Evolutionary conservation across 1,140 invertebrate species (phyloP).

Genomic region (Macrobrachium nipponense): DNA sequence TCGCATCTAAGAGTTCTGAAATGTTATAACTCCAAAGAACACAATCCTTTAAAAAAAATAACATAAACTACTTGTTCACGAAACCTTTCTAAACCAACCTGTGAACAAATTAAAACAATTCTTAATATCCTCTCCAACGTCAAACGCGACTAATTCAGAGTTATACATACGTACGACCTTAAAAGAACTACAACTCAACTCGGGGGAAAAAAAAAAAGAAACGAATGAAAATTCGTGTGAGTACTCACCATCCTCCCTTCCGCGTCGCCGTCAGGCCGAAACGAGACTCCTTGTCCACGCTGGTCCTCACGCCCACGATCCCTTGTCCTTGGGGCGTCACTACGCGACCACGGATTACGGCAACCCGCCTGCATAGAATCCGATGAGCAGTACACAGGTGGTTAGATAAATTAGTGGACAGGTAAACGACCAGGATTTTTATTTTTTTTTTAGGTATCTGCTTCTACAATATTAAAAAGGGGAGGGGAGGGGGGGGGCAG

Average conservation of each 20-base stretch:
- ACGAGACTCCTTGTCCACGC: constrained; percentile 90
- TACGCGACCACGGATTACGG: constrained; percentile 97
- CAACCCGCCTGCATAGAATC: constrained; percentile 84
- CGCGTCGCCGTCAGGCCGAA: constrained; percentile 96
- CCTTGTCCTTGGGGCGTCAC: constrained; percentile 92
- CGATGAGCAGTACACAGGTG: background rate
- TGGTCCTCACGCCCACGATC: constrained; percentile 96
- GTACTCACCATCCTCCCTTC: constrained; percentile 92
- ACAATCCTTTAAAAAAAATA: background rate
- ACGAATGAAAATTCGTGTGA: background rate
- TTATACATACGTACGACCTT: background rate
- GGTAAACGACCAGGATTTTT: constrained; percentile 3
- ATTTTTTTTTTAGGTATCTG: background rate
- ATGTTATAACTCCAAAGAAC: background rate
- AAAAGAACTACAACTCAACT: too few relatives aligned
- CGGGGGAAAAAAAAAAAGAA: background rate
- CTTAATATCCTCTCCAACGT: too few relatives aligned
- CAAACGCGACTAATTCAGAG: too few relatives aligned
- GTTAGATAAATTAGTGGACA: constrained; percentile 10
- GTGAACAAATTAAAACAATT: too few relatives aligned
- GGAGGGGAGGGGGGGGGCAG: background rate
- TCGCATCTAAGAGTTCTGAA: too few relatives aligned
- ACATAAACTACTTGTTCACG: background rate
- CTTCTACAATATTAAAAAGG: background rate
- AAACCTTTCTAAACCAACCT: background rate